These are phyloP conservation scores for Cyprinodon brontotheroides DNA, from an alignment of 2,113 vertebrate species.

Conservation along the genomic window DNA sequence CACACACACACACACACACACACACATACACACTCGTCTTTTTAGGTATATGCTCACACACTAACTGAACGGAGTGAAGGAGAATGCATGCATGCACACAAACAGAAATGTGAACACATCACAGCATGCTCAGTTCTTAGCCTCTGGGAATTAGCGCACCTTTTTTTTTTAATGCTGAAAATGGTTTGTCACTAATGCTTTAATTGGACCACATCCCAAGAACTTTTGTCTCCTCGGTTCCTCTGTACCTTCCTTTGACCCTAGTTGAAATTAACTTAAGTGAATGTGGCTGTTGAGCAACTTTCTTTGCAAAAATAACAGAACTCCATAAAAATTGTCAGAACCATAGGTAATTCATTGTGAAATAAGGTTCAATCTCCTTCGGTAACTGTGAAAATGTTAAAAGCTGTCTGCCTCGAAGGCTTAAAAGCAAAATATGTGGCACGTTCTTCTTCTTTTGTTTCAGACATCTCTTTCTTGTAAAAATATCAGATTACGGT, in stretches of 20 bases:
- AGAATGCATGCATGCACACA: conserved; percentile 38
- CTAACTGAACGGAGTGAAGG: not conserved
- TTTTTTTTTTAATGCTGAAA: conserved; percentile 41
- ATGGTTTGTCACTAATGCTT: conserved; percentile 65
- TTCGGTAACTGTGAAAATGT: conserved; percentile 47
- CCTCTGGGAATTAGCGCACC: conserved; percentile 37
- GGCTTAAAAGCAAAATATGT: conserved; percentile 67
- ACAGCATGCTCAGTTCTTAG: conserved; percentile 43
- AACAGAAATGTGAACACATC: conserved; percentile 51
- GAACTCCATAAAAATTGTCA: conserved; percentile 19
- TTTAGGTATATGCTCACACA: conserved; percentile 5
- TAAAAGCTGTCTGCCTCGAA: conserved; percentile 56
- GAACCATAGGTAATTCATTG: not conserved
- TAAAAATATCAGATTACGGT: conserved; percentile 74
- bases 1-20: conserved; percentile 34
- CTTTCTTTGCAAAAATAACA: conserved; percentile 29
- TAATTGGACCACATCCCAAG: conserved; percentile 60
- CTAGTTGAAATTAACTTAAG: conserved; percentile 42
- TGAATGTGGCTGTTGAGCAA: conserved; percentile 39
- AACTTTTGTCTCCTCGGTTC: conserved; percentile 40
- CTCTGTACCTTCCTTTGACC: conserved; percentile 74
- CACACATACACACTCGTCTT: conserved; percentile 9
- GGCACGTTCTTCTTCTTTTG: conserved; percentile 73
- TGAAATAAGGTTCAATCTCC: conserved; percentile 57
- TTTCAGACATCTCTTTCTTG: conserved; percentile 77